Evolutionary conservation across 64 coral and sea anemone genomes (phyloP).

Genomic region (Actinia equina): DNA sequence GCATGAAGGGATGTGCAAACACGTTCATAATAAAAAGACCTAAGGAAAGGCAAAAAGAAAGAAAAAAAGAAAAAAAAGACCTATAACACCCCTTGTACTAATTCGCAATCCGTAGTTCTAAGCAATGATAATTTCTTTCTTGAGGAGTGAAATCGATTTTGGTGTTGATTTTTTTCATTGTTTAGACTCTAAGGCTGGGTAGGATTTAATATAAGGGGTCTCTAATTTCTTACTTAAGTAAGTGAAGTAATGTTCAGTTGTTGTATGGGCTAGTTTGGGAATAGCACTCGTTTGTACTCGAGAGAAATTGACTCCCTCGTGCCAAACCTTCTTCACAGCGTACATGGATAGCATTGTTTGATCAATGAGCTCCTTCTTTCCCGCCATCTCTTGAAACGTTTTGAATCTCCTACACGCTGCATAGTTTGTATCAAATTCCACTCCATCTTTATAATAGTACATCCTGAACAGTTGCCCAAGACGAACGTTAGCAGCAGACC

Average conservation of each 20-base stretch:
- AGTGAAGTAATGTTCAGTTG: background rate
- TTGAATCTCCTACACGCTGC: background rate
- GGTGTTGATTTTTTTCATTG: no score
- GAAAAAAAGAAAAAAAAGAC: no score
- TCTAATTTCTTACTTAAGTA: background rate
- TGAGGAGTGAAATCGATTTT: background rate
- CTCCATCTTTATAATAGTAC: slow-evolving; percentile 43
- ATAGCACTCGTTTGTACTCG: background rate
- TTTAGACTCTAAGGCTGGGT: no score
- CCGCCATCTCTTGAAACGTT: background rate
- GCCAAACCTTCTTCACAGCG: background rate
- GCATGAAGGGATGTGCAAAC: no score
- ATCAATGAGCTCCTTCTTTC: background rate
- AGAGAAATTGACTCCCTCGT: background rate
- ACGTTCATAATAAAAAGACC: no score
- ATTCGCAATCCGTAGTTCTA: no score
- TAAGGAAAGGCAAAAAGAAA: no score
- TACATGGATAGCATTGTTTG: background rate
- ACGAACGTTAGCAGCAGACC: slow-evolving; percentile 24
- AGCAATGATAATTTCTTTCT: no score
- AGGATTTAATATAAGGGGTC: no score
- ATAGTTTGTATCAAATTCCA: background rate
- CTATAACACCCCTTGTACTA: no score
- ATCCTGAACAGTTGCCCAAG: slow-evolving; percentile 77
- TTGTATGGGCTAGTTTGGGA: background rate